Base-by-base conservation (phyloP, 1,140 invertebrate species). In the Drosophila rhopaloa region DNA sequence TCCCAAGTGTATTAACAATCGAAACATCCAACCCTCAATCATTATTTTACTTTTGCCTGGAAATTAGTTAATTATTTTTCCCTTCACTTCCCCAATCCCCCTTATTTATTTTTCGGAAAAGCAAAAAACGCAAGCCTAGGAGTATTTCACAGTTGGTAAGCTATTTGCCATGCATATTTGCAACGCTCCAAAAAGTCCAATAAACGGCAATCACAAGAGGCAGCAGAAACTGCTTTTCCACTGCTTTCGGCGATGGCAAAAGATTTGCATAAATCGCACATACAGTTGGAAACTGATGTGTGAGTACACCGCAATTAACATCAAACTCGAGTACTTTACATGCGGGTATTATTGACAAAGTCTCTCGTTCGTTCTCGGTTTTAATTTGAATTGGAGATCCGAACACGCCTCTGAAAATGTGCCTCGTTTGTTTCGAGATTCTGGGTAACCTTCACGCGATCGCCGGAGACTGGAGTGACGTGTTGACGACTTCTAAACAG, bases 141-240 rank as follows among this genome's bases (percentile, higher is more conserved):
- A 53, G 29, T 72, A 73, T 70, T 55, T 68, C 43, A 58, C 60
- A 79, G 81, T 79, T 47, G 44, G 50, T 51, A 54, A 66, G 53
- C 46, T 53, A 62, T 79, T 65, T 83, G 82, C 75, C 79, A 83
- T 86, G 82, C 83, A 88, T 86, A 79, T 74, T 86, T 82, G 83
- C 76, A 89, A 86, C 83, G 83, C 83, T 86, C 83, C 72, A 86
- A 89, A 86, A 86, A 86, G 71, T 79, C 71, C 66, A 86, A 89
- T 86, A 86, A 86, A 62, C 63, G 72, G 83, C 83, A 89, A 86
- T 86, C 79, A 76, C 79, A 86, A 86, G 63, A 56, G 75, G 74
- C 59, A 82, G 27, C 56, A 50, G 65, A 54, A 76, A 82, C 78
- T 74, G 77, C 56, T 84, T 84, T 81, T 79, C 73, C 67, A 68